Percentiles rank a stretch among this genome's conserved stretches.
Conservation (phyloP, 2,888 invertebrate genomes). For the Hyposoter didymator region DNA sequence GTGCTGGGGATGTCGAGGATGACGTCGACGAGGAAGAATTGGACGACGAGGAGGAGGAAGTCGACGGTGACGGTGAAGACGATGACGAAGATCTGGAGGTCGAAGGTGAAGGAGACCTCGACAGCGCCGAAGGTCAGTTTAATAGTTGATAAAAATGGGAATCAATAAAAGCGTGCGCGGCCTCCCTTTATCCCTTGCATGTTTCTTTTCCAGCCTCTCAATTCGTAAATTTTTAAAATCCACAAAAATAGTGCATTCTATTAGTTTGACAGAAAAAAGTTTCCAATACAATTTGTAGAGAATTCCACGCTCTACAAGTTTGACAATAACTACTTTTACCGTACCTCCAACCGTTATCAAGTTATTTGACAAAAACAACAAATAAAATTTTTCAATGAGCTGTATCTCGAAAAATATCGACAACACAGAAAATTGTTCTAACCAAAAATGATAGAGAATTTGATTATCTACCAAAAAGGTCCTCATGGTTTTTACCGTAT, state of each 20-base stretch:
- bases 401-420: neutral
- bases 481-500: neutral
- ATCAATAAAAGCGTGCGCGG: constrained; percentile 32
- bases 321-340: too few relatives aligned
- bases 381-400: neutral
- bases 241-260: too few relatives aligned
- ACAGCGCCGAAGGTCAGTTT: constrained; percentile 78
- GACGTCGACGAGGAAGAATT: constrained; percentile 87
- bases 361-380: neutral
- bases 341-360: too few relatives aligned
- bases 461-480: neutral
- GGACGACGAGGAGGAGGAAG: constrained; percentile 87
- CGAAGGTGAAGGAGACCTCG: constrained; percentile 85
- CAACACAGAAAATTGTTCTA: neutral
- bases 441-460: neutral
- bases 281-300: too few relatives aligned
- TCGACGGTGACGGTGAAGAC: constrained; percentile 88
- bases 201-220: neutral
- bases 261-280: too few relatives aligned
- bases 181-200: neutral
- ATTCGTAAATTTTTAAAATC: constrained; percentile 28
- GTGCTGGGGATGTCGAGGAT: constrained; percentile 88
- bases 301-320: too few relatives aligned
- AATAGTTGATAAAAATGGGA: constrained; percentile 30
- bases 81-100: constrained; percentile 87